Conservation (phyloP, 2,888 invertebrate genomes). For the Metopia argyrocephala region DNA sequence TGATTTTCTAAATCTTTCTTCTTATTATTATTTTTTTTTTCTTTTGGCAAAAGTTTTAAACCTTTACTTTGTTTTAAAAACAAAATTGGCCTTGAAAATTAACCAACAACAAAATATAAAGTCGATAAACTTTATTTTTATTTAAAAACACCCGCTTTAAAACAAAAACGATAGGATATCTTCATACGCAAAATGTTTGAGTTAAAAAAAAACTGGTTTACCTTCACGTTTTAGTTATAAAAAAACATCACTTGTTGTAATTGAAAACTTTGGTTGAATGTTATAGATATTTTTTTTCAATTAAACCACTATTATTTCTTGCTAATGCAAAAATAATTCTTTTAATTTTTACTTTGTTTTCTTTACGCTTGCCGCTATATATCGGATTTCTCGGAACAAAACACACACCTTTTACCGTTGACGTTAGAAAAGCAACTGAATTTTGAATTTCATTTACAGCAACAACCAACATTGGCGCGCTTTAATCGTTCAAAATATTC, state of each 20-base stretch:
- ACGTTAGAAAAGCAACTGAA: slow-evolving; percentile 65
- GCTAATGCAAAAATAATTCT: not conserved
- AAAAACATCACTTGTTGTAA: slow-evolving; percentile 24
- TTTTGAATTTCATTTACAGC: slow-evolving; percentile 4
- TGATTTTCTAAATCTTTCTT: too few relatives aligned
- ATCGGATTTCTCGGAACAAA: not conserved
- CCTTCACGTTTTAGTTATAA: slow-evolving; percentile 60
- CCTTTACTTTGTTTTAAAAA: not conserved
- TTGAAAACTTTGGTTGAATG: slow-evolving; percentile 19
- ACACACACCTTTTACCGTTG: slow-evolving; percentile 36
- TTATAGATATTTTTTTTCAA: slow-evolving; percentile 7
- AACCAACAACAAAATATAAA: slow-evolving; percentile 10
- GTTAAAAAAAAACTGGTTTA: slow-evolving; percentile 60
- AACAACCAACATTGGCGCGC: slow-evolving; percentile 1
- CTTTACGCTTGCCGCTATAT: not conserved
- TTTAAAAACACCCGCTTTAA: not conserved
- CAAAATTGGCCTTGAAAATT: slow-evolving; percentile 34
- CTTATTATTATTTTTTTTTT: too few relatives aligned
- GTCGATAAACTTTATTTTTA: not conserved
- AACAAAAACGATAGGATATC: too few relatives aligned
- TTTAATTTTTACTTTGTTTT: not conserved
- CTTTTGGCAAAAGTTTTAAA: too few relatives aligned
- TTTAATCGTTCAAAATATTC: slow-evolving; percentile 34
- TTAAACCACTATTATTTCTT: slow-evolving; percentile 38
- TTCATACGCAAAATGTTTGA: slow-evolving; percentile 39